These are phyloP conservation scores for Antennarius maculatus DNA, from an alignment of 2,797 vertebrate genomes.

Conservation along the genomic window DNA sequence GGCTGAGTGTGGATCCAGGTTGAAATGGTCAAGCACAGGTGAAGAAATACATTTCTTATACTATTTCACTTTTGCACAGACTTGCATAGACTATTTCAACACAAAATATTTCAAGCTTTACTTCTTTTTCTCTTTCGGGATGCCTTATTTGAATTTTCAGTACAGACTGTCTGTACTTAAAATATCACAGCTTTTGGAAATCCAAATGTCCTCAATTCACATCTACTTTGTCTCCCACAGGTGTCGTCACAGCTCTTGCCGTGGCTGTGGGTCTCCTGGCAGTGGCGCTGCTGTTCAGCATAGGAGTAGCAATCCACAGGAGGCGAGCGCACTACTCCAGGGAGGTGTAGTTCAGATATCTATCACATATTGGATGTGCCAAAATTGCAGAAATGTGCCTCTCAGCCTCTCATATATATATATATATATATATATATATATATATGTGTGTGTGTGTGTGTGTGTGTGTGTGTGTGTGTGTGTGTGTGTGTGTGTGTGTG, in stretches of 20 bases:
- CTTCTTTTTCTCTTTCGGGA: constrained; percentile 7
- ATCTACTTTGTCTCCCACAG: constrained; percentile 51
- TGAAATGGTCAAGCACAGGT: constrained; percentile 67
- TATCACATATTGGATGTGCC: constrained; percentile 14
- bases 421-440: too few relatives aligned
- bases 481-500: too few relatives aligned
- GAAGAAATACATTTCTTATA: not conserved
- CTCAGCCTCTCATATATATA: constrained; percentile 22
- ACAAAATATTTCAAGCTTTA: not conserved
- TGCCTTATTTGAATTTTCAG: constrained; percentile 11
- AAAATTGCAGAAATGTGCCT: constrained; percentile 15
- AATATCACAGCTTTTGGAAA: constrained; percentile 28
- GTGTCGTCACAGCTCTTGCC: constrained; percentile 69
- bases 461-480: too few relatives aligned
- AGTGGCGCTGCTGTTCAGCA: constrained; percentile 76
- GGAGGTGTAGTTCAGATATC: constrained; percentile 54
- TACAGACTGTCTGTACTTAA: constrained; percentile 26
- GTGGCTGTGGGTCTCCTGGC: constrained; percentile 74
- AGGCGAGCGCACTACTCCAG: constrained; percentile 63
- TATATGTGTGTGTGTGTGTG: not conserved
- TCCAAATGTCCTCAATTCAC: constrained; percentile 21
- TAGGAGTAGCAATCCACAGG: constrained; percentile 61
- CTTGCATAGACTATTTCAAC: not conserved
- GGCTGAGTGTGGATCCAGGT: constrained; percentile 78
- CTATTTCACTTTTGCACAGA: not conserved